Conservation (phyloP, 2,888 invertebrate genomes). For the Mechanitis messenoides region DNA sequence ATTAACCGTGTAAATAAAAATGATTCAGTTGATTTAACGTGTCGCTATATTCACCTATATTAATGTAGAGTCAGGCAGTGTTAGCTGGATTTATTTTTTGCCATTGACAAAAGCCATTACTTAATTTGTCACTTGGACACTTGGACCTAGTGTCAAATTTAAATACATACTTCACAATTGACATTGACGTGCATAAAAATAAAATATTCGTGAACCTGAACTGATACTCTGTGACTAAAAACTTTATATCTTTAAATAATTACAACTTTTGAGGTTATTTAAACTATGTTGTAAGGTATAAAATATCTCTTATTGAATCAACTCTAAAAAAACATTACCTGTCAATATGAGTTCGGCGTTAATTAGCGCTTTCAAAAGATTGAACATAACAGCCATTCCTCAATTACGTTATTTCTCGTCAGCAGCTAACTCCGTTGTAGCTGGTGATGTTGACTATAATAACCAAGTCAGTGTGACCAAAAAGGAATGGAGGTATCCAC, state of each 20-base stretch:
- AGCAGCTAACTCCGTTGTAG: conserved; percentile 29
- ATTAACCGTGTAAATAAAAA: too few species aligned
- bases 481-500: conserved; percentile 69
- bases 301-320: neutral
- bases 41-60: too few species aligned
- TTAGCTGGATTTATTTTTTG: too few species aligned
- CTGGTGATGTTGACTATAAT: conserved; percentile 24
- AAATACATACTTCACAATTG: too few species aligned
- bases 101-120: too few species aligned
- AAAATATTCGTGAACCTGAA: too few species aligned
- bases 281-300: neutral
- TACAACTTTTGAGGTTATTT: neutral
- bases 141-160: too few species aligned
- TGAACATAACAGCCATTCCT: conserved; percentile 48
- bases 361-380: conserved; percentile 57
- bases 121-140: too few species aligned
- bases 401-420: conserved; percentile 50
- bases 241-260: neutral
- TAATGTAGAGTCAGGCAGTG: too few species aligned
- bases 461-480: conserved; percentile 48
- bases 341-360: conserved; percentile 51
- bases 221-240: too few species aligned
- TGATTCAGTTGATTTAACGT: too few species aligned
- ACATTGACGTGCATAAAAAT: too few species aligned
- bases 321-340: neutral